Base-by-base conservation (phyloP, 2,113 vertebrate genomes). In the Phodopus roborovskii region DNA sequence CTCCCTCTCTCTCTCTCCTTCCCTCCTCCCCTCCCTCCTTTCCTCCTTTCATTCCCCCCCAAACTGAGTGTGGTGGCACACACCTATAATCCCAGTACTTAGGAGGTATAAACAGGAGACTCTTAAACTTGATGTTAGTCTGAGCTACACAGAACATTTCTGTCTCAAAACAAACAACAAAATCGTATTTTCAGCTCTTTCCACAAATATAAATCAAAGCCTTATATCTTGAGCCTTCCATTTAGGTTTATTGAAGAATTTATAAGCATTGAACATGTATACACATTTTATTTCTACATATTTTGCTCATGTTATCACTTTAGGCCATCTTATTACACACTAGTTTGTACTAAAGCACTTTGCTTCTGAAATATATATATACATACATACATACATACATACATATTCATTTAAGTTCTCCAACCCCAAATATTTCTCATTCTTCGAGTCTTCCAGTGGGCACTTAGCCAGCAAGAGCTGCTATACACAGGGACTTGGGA, bases 331-430 rank as follows among this genome's bases (percentile, higher is more conserved):
- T 79, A 53, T 78, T 19, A 0, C 6, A 39, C 12, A 58, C 0
- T 30, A 53, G 45, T 45, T 75, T 92, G 56, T 68, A 71, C 84
- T 39, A 62, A 88, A 75, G 42, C 24, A 36, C 62, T 53, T 90
- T 92, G 56, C 36, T 91, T 95, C 56, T 90, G 50, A 82, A 71
- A 91, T 73, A n/a, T n/a, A n/a, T n/a, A n/a, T n/a, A n/a, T n/a
- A n/a, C n/a, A n/a, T n/a, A n/a, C n/a, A 48, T 28, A 28, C 36
- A 88, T 70, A 39, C 10, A n/a, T 16, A 0, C 42, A 68, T 1
- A 28, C 1, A 13, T 17, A 6, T 39, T 48, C 22, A 1, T 15
- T 91, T 74, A 74, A 10, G 17, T 83, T 93, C 19, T 77, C 84
- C 42, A 26, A 73, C 71, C 53, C 45, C 62, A 58, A 94, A 50